Evolutionary conservation across 2,113 vertebrate species (phyloP).

Genomic region (Chaenocephalus aceratus): DNA sequence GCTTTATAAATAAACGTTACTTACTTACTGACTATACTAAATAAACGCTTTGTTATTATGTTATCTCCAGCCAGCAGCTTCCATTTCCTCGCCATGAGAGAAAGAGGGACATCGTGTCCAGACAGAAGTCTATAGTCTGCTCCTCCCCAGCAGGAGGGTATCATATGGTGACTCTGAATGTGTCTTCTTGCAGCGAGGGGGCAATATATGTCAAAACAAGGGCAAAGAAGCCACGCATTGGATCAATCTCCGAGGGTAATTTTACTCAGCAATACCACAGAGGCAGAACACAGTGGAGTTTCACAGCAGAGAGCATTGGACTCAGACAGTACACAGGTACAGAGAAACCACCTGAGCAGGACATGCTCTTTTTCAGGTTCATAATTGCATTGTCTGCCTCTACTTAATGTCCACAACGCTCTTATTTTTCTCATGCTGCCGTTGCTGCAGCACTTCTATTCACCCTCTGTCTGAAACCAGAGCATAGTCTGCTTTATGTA

Average conservation of each 20-base stretch:
- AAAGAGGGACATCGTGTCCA: slow-evolving; percentile 60
- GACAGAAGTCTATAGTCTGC: slow-evolving; percentile 70
- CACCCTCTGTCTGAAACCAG: too few relatives aligned
- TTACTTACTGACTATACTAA: too few relatives aligned
- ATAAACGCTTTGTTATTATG: too few relatives aligned
- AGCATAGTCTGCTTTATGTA: too few relatives aligned
- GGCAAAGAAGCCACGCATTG: slow-evolving; percentile 15
- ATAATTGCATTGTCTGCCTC: background rate
- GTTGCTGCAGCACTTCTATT: too few relatives aligned
- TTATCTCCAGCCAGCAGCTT: slow-evolving; percentile 79
- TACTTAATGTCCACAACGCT: too few relatives aligned
- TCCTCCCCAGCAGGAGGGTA: slow-evolving; percentile 47
- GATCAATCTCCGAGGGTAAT: slow-evolving; percentile 38
- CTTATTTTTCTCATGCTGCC: too few relatives aligned
- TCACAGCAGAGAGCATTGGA: background rate
- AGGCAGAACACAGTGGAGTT: background rate
- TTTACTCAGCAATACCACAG: background rate
- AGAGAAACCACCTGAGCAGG: background rate
- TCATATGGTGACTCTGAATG: slow-evolving; percentile 61
- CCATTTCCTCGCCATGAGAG: slow-evolving; percentile 68
- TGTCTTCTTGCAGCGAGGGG: slow-evolving; percentile 37
- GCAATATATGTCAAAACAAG: slow-evolving; percentile 39
- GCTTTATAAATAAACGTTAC: too few relatives aligned
- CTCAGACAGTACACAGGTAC: background rate
- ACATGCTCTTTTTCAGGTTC: too few relatives aligned